Conservation (phyloP, 2,113 vertebrate genomes). For the Lophochroa leadbeateri region DNA sequence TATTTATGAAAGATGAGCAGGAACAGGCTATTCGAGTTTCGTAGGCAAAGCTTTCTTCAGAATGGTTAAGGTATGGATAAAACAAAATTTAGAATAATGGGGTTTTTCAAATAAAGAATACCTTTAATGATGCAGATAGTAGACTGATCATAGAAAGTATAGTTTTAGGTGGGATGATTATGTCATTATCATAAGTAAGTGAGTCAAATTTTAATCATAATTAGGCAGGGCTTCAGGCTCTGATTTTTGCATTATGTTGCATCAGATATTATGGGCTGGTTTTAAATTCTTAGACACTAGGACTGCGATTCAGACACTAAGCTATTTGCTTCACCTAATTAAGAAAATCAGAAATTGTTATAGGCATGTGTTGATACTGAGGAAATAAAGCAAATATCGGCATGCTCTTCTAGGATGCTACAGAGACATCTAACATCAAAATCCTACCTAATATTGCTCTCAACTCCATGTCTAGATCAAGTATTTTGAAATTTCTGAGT, state of each 20-base stretch:
- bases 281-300: background rate
- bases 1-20: background rate
- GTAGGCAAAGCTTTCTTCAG: background rate
- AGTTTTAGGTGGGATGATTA: background rate
- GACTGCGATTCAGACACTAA: background rate
- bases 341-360: background rate
- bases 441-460: background rate
- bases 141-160: background rate
- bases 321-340: background rate
- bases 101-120: rapidly evolving
- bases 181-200: background rate
- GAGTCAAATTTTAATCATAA: background rate
- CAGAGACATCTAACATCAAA: background rate
- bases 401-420: background rate
- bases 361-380: background rate
- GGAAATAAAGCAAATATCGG: background rate
- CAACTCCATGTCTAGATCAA: background rate
- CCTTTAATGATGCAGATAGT: background rate
- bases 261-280: background rate
- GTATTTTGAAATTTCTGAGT: background rate
- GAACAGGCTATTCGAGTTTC: background rate
- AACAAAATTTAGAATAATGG: background rate
- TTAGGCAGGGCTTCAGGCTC: background rate
- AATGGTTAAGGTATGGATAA: background rate
- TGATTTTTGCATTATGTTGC: background rate